These are phyloP conservation scores for Myiagra hebetior DNA, from an alignment of 2,113 vertebrate species.

Conservation along the genomic window DNA sequence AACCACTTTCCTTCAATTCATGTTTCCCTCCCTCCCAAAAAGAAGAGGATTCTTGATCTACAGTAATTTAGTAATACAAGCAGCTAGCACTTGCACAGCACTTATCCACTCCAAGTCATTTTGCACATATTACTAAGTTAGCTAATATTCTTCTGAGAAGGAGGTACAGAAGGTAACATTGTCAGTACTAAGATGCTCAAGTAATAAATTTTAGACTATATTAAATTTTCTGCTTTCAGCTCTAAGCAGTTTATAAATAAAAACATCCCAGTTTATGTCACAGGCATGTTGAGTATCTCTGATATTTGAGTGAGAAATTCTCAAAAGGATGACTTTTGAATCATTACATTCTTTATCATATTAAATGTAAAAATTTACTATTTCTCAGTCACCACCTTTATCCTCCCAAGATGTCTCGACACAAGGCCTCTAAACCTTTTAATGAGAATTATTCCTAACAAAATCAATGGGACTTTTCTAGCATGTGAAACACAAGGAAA, in stretches of 20 bases:
- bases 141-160: not conserved
- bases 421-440: not conserved
- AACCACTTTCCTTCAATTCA: not conserved
- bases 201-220: not conserved
- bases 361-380: not conserved
- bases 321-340: not conserved
- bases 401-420: not conserved
- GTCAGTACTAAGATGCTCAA: not conserved
- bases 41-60: not conserved
- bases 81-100: not conserved
- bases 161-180: not conserved
- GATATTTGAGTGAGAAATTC: not conserved
- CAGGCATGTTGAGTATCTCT: not conserved
- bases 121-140: not conserved
- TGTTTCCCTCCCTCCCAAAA: fast-evolving
- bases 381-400: not conserved
- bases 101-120: not conserved
- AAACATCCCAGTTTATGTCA: not conserved
- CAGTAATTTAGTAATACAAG: not conserved
- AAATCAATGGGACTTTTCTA: not conserved
- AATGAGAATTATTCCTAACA: not conserved
- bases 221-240: not conserved
- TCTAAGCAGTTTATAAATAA: not conserved
- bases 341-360: too few relatives aligned
- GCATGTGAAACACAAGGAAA: not conserved